These are phyloP conservation scores for Adelges cooleyi DNA, from an alignment of 1,140 invertebrate species.

Conservation along the genomic window DNA sequence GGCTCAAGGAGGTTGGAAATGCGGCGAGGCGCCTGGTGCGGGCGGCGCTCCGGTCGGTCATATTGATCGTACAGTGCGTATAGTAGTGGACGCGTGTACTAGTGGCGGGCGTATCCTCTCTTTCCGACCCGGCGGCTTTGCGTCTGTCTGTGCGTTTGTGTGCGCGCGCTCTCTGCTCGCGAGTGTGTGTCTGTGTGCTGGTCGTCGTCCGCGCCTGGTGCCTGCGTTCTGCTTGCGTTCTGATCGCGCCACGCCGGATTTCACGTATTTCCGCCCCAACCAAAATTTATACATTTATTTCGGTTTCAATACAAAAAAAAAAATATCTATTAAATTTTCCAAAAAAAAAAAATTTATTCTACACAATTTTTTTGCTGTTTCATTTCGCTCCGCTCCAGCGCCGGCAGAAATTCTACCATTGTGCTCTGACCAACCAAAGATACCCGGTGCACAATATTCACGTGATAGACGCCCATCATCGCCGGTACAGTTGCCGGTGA, in stretches of 20 bases:
- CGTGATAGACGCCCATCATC: too few species aligned
- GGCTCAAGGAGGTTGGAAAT: slow-evolving; percentile 14
- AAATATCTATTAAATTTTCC: too few species aligned
- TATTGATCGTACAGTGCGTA: slow-evolving; percentile 20
- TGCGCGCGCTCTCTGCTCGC: not conserved
- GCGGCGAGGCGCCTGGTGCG: not conserved
- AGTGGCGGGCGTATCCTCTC: slow-evolving; percentile 24
- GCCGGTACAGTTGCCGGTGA: too few species aligned
- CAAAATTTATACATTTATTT: too few species aligned
- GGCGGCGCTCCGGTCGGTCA: slow-evolving; percentile 7
- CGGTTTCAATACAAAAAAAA: too few species aligned
- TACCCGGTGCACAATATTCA: too few species aligned
- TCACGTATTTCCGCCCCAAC: not conserved
- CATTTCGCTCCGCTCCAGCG: too few species aligned
- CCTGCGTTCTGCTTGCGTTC: slow-evolving; percentile 11
- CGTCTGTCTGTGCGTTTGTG: not conserved
- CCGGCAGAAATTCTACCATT: too few species aligned
- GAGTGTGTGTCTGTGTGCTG: not conserved
- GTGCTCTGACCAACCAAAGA: too few species aligned
- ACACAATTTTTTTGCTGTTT: too few species aligned
- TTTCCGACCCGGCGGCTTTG: slow-evolving; percentile 2
- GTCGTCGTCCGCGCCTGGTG: not conserved
- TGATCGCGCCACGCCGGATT: slow-evolving; percentile 7
- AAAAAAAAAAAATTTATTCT: too few species aligned
- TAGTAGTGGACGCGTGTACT: not conserved